Evolutionary conservation across 2,113 vertebrate genomes (phyloP).

Genomic region (Periophthalmodon schlosseri): DNA sequence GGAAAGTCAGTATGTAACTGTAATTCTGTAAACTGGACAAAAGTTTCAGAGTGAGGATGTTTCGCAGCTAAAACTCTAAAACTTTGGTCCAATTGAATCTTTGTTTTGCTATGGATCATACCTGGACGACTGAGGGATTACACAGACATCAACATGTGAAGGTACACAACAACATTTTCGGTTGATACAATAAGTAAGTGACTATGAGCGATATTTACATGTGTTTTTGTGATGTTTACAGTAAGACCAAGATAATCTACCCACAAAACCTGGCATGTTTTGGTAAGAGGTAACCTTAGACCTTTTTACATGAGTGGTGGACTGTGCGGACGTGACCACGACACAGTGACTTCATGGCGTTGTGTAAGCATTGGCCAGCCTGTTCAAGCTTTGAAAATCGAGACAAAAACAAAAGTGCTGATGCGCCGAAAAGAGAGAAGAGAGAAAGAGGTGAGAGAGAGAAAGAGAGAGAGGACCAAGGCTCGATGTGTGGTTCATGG

Average conservation of each 20-base stretch:
- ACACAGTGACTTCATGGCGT: constrained; percentile 62
- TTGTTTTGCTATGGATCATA: too few species aligned
- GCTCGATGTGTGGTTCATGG: constrained; percentile 35
- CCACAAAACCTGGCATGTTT: constrained; percentile 21
- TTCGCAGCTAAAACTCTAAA: too few species aligned
- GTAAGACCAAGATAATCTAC: neutral
- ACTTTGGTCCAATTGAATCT: too few species aligned
- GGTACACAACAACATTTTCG: too few species aligned
- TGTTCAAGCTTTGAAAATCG: constrained; percentile 52
- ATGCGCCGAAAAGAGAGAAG: constrained; percentile 59
- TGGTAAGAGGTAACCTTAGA: constrained; percentile 12
- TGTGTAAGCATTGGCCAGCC: constrained; percentile 47
- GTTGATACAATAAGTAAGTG: neutral
- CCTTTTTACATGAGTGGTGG: neutral
- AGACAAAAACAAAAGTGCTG: constrained; percentile 68
- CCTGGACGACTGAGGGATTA: too few species aligned
- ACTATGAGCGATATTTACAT: neutral
- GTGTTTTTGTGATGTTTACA: neutral
- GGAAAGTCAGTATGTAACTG: too few species aligned
- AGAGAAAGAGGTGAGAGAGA: constrained; percentile 28
- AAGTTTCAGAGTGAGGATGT: too few species aligned
- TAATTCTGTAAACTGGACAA: too few species aligned
- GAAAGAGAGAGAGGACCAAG: constrained; percentile 47
- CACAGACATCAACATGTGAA: too few species aligned
- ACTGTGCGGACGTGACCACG: constrained; percentile 57